These are phyloP conservation scores for Etheostoma cragini DNA, from an alignment of 2,113 vertebrate genomes.

Conservation along the genomic window DNA sequence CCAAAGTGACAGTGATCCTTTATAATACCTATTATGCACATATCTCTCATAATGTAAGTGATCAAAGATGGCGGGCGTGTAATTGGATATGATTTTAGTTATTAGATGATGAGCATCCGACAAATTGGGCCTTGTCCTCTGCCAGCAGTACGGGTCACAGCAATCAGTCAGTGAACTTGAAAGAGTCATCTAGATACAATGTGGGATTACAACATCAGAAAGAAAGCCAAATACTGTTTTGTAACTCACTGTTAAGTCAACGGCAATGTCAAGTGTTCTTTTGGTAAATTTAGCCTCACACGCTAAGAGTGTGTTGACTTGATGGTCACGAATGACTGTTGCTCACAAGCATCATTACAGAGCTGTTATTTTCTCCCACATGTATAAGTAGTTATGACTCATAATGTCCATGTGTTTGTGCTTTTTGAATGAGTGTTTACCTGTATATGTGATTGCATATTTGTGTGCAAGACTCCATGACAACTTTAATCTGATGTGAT, in stretches of 20 bases:
- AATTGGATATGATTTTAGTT: conserved; percentile 78
- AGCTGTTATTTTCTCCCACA: conserved; percentile 30
- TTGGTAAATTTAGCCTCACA: conserved; percentile 45
- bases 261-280: conserved; percentile 17
- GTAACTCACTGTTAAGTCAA: conserved; percentile 13
- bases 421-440: neutral
- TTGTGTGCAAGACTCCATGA: conserved; percentile 12
- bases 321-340: conserved; percentile 17
- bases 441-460: conserved; percentile 4
- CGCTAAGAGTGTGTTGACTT: conserved; percentile 38
- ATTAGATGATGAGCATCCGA: conserved; percentile 71
- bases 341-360: conserved; percentile 23
- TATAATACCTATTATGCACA: conserved; percentile 60
- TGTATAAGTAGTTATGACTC: conserved; percentile 27
- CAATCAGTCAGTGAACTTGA: conserved; percentile 55
- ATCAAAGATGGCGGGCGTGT: conserved; percentile 72
- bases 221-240: conserved; percentile 16
- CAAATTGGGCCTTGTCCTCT: conserved; percentile 77
- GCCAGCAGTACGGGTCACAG: conserved; percentile 60
- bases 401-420: neutral
- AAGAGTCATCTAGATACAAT: conserved; percentile 51
- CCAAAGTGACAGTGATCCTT: conserved; percentile 61
- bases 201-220: conserved; percentile 33
- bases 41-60: conserved; percentile 55
- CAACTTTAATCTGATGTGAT: conserved; percentile 35